Conservation (phyloP, 1,140 invertebrate species). For the Camponotus pennsylvanicus region DNA sequence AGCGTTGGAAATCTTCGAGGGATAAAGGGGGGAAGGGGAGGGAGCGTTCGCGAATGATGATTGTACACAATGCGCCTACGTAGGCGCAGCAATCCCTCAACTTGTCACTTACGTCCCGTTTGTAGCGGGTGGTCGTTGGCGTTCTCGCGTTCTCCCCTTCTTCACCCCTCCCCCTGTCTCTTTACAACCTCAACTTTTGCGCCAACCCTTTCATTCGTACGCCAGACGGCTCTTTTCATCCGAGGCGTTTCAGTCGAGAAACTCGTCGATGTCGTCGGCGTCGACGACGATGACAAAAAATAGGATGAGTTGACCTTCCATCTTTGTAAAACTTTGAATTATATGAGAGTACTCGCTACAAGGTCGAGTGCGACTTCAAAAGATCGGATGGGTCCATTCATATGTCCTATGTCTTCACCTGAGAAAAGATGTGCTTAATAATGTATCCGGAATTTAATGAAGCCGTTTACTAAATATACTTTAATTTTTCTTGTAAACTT, state of each 20-base stretch:
- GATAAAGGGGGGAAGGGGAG: conserved; percentile 15
- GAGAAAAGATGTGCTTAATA: conserved; percentile 19
- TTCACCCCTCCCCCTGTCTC: conserved; percentile 16
- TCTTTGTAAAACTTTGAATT: conserved; percentile 61
- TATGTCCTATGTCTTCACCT: neutral
- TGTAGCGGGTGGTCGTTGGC: conserved; percentile 53
- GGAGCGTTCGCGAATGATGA: conserved; percentile 67
- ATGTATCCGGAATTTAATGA: neutral
- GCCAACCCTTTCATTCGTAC: conserved; percentile 77
- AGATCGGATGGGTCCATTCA: neutral
- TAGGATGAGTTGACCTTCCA: conserved; percentile 69
- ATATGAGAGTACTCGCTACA: conserved; percentile 3
- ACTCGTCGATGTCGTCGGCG: conserved; percentile 54
- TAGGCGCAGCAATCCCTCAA: conserved; percentile 83
- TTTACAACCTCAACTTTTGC: conserved; percentile 52
- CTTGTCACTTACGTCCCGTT: conserved; percentile 83
- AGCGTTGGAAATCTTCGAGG: conserved; percentile 56
- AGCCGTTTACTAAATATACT: neutral
- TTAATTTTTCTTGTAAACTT: neutral
- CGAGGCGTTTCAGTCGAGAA: conserved; percentile 70
- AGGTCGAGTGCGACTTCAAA: conserved; percentile 33
- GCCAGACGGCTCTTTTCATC: conserved; percentile 72
- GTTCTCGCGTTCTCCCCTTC: conserved; percentile 31
- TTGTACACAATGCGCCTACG: conserved; percentile 75
- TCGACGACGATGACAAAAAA: conserved; percentile 37